A percentile compares a stretch with the other conserved stretches of the same genome.
phyloP scores from a whole-genome alignment of 2,113 vertebrate genomes.

The Oostethus manadensis region DNA sequence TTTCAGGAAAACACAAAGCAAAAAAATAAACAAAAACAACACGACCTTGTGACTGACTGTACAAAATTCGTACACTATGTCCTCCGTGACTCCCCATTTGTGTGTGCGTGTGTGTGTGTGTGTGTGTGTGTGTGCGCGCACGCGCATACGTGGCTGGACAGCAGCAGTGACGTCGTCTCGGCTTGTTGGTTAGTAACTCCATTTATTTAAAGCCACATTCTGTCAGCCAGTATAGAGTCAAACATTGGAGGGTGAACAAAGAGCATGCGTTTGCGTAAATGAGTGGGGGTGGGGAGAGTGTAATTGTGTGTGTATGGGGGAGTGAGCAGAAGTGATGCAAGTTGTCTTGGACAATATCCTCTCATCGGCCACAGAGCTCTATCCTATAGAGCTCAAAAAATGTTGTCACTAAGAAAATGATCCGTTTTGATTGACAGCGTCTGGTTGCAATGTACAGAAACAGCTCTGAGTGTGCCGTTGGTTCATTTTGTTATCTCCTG shows the following conservation, averaged over 20 bases:
- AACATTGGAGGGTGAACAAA: not conserved
- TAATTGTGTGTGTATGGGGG: not conserved
- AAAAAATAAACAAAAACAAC: no score
- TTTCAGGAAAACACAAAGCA: no score
- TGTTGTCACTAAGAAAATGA: no score
- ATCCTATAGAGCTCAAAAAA: no score
- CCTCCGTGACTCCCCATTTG: no score
- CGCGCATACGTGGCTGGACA: not conserved
- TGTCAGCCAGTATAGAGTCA: not conserved
- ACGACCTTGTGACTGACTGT: no score
- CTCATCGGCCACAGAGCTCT: not conserved
- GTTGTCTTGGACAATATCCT: not conserved
- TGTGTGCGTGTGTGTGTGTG: not conserved
- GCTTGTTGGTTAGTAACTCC: slow-evolving; percentile 1
- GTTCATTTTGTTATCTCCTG: no score
- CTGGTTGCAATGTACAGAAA: no score
- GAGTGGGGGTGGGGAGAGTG: not conserved
- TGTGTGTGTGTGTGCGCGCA: not conserved
- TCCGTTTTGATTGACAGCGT: no score
- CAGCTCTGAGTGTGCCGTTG: no score
- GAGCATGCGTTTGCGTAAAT: not conserved
- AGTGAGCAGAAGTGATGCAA: not conserved
- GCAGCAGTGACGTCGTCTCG: not conserved
- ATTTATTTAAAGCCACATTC: slow-evolving; percentile 2
- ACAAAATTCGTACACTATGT: no score